Evolutionary conservation across 2,888 invertebrate species (phyloP).

Genomic region (Caenorhabditis uteleia): DNA sequence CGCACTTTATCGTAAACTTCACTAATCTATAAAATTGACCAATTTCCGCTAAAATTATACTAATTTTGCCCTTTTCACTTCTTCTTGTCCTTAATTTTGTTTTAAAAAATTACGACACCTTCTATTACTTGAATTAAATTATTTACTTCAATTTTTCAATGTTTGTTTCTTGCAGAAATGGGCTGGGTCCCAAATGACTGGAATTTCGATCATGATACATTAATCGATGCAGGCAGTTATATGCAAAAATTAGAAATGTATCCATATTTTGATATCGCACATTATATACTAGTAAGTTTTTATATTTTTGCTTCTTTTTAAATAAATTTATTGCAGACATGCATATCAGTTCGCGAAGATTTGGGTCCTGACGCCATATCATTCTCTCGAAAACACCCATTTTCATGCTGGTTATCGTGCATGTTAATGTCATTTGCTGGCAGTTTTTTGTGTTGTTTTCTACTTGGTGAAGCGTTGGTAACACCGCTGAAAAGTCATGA

Average conservation of each 20-base stretch:
- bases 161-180: conserved; percentile 15
- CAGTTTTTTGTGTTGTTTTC: conserved; percentile 86
- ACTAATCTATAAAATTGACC: too few species aligned
- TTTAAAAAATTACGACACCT: too few species aligned
- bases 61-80: too few species aligned
- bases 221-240: conserved; percentile 92
- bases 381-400: conserved; percentile 94
- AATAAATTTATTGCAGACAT: conserved; percentile 50
- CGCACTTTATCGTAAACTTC: conserved; percentile 7
- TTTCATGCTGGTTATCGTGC: conserved; percentile 95
- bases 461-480: conserved; percentile 93
- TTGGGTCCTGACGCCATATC: conserved; percentile 79
- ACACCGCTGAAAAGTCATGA: conserved; percentile 95
- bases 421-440: conserved; percentile 98
- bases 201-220: conserved; percentile 59
- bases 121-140: too few species aligned
- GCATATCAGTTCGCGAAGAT: conserved; percentile 64
- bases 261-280: conserved; percentile 98
- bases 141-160: too few species aligned
- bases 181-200: conserved; percentile 38
- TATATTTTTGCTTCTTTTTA: neutral
- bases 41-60: too few species aligned
- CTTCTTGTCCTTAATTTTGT: too few species aligned
- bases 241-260: conserved; percentile 99
- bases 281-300: conserved; percentile 77